Percentiles rank a stretch among this genome's conserved stretches.
These are phyloP conservation scores for Sinocyclocheilus maitianheensis DNA, from an alignment of 2,113 vertebrate genomes.

Conservation along the genomic window DNA sequence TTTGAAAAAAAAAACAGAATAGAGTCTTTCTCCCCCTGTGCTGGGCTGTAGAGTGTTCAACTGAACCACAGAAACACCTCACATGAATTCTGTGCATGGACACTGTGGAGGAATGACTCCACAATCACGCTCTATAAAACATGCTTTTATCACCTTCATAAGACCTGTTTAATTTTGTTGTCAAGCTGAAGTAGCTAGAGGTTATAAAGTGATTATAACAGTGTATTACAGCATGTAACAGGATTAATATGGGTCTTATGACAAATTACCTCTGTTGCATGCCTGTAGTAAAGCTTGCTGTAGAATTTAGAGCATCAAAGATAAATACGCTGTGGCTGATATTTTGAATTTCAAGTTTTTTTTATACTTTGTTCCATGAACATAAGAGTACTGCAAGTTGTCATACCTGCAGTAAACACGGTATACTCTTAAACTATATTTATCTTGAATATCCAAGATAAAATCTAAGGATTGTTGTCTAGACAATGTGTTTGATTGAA, in stretches of 20 bases:
- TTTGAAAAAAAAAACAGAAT: neutral
- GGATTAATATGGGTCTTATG: constrained; percentile 52
- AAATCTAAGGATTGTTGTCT: neutral
- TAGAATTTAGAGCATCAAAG: constrained; percentile 16
- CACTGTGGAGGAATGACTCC: constrained; percentile 38
- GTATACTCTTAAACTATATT: neutral
- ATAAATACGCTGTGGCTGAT: constrained; percentile 8
- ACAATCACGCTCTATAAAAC: constrained; percentile 5
- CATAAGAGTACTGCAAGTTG: neutral
- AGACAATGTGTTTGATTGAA: neutral
- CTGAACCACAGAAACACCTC: constrained; percentile 43
- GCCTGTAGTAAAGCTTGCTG: constrained; percentile 38
- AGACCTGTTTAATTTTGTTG: constrained; percentile 49
- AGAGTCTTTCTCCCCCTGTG: constrained; percentile 70
- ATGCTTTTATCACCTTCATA: constrained; percentile 43
- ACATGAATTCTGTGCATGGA: constrained; percentile 64
- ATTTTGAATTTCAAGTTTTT: neutral
- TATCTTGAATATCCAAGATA: constrained; percentile 8
- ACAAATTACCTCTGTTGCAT: constrained; percentile 43
- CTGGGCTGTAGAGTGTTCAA: constrained; percentile 66
- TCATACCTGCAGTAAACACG: neutral
- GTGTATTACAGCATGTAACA: constrained; percentile 33
- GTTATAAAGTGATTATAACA: constrained; percentile 15
- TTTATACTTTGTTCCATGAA: neutral
- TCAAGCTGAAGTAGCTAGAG: constrained; percentile 33